These are phyloP conservation scores for Oreochromis tanganicae DNA, from an alignment of 2,113 vertebrate genomes.

Conservation along the genomic window DNA sequence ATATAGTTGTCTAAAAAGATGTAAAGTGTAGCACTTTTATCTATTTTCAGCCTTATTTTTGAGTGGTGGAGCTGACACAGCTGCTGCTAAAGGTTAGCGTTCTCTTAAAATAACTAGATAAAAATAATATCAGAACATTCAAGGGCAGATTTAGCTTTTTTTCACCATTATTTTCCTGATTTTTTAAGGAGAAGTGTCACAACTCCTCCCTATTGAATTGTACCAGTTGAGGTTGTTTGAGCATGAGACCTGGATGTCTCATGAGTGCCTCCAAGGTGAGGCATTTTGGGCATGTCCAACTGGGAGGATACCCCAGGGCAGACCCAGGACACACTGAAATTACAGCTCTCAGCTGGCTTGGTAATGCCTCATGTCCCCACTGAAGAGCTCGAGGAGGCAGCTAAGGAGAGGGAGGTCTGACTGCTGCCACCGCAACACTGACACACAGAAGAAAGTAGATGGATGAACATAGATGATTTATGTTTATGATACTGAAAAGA, in stretches of 20 bases:
- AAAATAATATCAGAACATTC: conserved; percentile 24
- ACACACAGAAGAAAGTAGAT: background rate
- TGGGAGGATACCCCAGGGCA: background rate
- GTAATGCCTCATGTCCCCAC: background rate
- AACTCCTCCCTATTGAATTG: background rate
- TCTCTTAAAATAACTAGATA: background rate
- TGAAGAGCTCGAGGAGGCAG: background rate
- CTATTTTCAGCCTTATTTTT: conserved; percentile 24
- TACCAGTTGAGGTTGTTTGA: background rate
- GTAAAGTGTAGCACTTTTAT: background rate
- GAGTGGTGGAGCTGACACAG: background rate
- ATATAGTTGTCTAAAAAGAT: background rate
- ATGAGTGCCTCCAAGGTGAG: background rate
- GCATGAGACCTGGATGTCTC: background rate
- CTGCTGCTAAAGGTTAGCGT: background rate
- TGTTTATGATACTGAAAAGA: background rate
- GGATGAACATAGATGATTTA: background rate
- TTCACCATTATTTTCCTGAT: background rate
- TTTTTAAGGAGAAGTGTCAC: background rate
- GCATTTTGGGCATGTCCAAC: background rate
- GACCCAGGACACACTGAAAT: background rate
- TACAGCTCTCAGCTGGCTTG: background rate
- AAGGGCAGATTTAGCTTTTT: background rate
- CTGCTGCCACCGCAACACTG: background rate
- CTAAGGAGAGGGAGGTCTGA: background rate